phyloP scores from a whole-genome alignment of 2,113 vertebrate genomes.

The Xiphophorus hellerii region DNA sequence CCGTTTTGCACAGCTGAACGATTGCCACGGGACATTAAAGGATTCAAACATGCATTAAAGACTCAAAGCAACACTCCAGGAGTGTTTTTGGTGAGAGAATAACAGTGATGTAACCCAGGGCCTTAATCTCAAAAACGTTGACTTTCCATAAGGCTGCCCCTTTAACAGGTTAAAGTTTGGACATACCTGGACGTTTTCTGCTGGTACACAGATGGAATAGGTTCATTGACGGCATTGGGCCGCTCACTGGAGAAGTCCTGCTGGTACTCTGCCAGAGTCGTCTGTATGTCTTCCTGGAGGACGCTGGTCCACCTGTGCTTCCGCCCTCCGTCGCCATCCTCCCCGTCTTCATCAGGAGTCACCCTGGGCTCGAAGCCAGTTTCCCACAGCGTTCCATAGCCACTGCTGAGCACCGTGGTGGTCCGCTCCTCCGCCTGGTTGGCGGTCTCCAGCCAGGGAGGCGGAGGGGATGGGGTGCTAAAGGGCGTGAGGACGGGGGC shows the following conservation, averaged over 20 bases:
- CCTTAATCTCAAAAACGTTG: too few relatives aligned
- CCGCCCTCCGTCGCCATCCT: slow-evolving; percentile 8
- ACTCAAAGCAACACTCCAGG: too few relatives aligned
- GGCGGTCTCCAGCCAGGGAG: slow-evolving; percentile 55
- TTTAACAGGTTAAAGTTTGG: too few relatives aligned
- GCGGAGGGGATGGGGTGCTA: slow-evolving; percentile 66
- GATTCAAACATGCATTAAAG: too few relatives aligned
- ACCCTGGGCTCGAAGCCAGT: slow-evolving; percentile 42
- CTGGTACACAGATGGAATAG: slow-evolving; percentile 36
- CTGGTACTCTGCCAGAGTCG: slow-evolving; percentile 10
- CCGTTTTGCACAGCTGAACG: too few relatives aligned
- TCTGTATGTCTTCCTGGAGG: slow-evolving; percentile 43
- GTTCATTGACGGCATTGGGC: slow-evolving; percentile 4
- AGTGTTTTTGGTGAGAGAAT: too few relatives aligned
- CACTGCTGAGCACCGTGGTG: slow-evolving; percentile 83
- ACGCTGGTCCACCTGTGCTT: slow-evolving; percentile 38
- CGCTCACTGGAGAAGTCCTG: slow-evolving; percentile 29
- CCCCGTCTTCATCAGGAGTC: slow-evolving; percentile 25
- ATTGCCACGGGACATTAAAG: too few relatives aligned
- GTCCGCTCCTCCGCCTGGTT: slow-evolving; percentile 62
- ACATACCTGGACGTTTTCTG: slow-evolving; percentile 65
- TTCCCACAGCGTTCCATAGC: slow-evolving; percentile 86
- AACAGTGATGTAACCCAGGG: too few relatives aligned
- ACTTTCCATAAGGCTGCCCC: too few relatives aligned
- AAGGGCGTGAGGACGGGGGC: slow-evolving; percentile 63